Evolutionary conservation across 1,140 invertebrate species (phyloP).

Genomic region (Drosophila truncata): DNA sequence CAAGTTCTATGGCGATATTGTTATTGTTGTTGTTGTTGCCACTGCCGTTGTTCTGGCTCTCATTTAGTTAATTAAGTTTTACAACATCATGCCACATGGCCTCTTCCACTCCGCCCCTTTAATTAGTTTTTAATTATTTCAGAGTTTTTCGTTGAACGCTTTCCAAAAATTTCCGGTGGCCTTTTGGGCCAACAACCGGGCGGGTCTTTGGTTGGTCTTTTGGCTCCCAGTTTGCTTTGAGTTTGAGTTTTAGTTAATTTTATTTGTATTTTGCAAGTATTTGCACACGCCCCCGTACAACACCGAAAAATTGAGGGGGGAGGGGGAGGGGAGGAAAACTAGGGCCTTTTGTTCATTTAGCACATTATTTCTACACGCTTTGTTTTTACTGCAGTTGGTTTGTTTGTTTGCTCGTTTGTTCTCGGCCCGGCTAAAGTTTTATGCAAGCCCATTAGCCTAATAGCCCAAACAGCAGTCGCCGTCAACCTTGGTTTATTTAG

Average conservation of each 20-base stretch:
- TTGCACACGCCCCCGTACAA: slow-evolving; percentile 29
- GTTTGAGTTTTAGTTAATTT: slow-evolving; percentile 79
- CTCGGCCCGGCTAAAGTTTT: slow-evolving; percentile 59
- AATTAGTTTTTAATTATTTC: slow-evolving; percentile 82
- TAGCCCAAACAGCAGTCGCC: slow-evolving; percentile 54
- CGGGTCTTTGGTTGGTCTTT: slow-evolving; percentile 32
- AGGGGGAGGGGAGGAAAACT: neutral
- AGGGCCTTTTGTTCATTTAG: slow-evolving; percentile 68
- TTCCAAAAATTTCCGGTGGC: slow-evolving; percentile 50
- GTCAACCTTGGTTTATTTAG: slow-evolving; percentile 41
- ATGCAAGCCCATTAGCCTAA: slow-evolving; percentile 68
- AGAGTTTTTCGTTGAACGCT: slow-evolving; percentile 55
- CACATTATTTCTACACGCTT: slow-evolving; percentile 77
- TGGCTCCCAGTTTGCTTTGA: slow-evolving; percentile 55
- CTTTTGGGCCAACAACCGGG: slow-evolving; percentile 28
- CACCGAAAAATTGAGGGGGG: neutral
- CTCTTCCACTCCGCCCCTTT: slow-evolving; percentile 49
- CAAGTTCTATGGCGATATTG: slow-evolving; percentile 58
- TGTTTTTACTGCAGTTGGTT: slow-evolving; percentile 73
- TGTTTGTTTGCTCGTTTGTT: slow-evolving; percentile 52
- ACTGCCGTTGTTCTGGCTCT: slow-evolving; percentile 34
- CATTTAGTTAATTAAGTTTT: slow-evolving; percentile 82
- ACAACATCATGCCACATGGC: slow-evolving; percentile 59
- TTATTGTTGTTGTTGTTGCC: slow-evolving; percentile 41
- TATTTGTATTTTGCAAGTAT: slow-evolving; percentile 76